Conservation (phyloP, 92 coral and sea anemone species). For the Diadumene lineata region DNA sequence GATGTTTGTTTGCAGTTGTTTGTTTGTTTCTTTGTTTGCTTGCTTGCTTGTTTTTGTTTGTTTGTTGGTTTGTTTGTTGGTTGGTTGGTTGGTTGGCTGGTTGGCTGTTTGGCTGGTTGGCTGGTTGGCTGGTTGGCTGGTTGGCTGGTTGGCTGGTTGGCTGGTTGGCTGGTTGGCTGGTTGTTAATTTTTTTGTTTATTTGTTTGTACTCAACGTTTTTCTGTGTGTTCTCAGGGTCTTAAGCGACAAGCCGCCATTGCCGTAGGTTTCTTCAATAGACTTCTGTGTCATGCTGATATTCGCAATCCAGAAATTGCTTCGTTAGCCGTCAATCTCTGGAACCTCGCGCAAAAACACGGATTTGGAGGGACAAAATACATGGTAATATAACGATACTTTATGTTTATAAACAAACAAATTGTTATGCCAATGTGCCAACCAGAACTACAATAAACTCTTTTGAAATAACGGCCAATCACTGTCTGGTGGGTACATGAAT, state of each 20-base stretch:
- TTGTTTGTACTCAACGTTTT: background rate
- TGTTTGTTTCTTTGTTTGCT: too few species aligned
- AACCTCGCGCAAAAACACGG: slow-evolving; percentile 95
- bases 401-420: background rate
- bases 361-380: slow-evolving; percentile 83
- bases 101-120: too few species aligned
- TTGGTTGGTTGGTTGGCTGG: too few species aligned
- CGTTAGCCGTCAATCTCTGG: slow-evolving; percentile 86
- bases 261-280: slow-evolving; percentile 94
- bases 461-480: too few species aligned
- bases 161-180: too few species aligned
- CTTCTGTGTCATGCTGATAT: slow-evolving; percentile 84
- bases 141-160: too few species aligned
- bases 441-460: background rate
- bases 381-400: slow-evolving; percentile 63
- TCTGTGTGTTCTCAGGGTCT: slow-evolving; percentile 49
- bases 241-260: slow-evolving; percentile 87
- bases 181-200: too few species aligned
- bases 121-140: too few species aligned
- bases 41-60: too few species aligned
- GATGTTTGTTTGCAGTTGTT: too few species aligned
- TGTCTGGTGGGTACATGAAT: too few species aligned
- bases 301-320: slow-evolving; percentile 58
- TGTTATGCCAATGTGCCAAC: background rate
- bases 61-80: too few species aligned